Percentiles rank a stretch among this genome's conserved stretches.
Conservation (phyloP, 2,888 invertebrate species). For the Halictus ligatus region DNA sequence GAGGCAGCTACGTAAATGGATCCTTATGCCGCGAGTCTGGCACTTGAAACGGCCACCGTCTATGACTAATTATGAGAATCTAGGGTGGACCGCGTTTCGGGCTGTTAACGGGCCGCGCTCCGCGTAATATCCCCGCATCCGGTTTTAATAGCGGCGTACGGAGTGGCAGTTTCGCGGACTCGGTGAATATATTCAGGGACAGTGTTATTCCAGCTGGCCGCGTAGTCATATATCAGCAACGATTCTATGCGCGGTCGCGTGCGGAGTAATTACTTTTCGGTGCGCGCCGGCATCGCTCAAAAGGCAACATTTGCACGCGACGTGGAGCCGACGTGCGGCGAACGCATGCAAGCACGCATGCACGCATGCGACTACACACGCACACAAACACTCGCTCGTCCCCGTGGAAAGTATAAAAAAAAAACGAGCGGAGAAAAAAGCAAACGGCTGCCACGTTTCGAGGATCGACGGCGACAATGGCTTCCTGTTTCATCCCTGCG, state of each 20-base stretch:
- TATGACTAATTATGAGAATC: slow-evolving; percentile 28
- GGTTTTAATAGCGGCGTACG: slow-evolving; percentile 50
- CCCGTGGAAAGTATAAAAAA: slow-evolving; percentile 35
- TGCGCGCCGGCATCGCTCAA: slow-evolving; percentile 67
- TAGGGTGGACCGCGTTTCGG: slow-evolving; percentile 26
- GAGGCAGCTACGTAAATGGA: background rate
- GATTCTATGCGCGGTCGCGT: slow-evolving; percentile 73
- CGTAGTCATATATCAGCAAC: slow-evolving; percentile 60
- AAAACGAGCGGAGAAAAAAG: slow-evolving; percentile 41
- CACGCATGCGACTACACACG: slow-evolving; percentile 1
- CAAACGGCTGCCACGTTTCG: slow-evolving; percentile 60
- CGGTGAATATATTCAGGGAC: slow-evolving; percentile 60
- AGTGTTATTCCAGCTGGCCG: slow-evolving; percentile 63
- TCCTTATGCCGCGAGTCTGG: background rate
- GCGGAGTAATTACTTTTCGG: slow-evolving; percentile 76
- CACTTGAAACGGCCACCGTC: background rate
- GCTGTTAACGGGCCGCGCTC: slow-evolving; percentile 46
- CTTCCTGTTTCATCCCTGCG: slow-evolving; percentile 76
- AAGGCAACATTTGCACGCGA: slow-evolving; percentile 75
- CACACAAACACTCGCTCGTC: background rate
- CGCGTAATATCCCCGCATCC: slow-evolving; percentile 38
- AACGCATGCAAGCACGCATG: slow-evolving; percentile 41
- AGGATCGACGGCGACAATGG: slow-evolving; percentile 75
- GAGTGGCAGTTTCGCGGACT: slow-evolving; percentile 42
- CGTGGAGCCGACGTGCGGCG: slow-evolving; percentile 47